Base-by-base conservation (phyloP, 2,797 vertebrate genomes). In the Lutjanus argentimaculatus region DNA sequence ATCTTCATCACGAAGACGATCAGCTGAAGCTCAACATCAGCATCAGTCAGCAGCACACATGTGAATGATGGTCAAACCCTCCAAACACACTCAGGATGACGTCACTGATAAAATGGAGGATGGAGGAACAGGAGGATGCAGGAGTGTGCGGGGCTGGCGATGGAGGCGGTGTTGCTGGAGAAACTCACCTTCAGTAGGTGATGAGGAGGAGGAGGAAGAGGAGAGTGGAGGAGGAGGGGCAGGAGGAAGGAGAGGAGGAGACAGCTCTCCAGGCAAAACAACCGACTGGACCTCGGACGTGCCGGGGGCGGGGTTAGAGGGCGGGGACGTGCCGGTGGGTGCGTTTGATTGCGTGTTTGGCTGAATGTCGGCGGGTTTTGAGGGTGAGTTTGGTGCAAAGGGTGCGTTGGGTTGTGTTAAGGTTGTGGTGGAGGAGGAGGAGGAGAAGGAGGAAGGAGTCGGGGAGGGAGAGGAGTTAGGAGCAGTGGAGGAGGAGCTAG, bases 171-270 rank as follows among this genome's bases (percentile, higher is more conserved):
- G 52, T 14, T 57, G 6, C 0, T 17, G 36, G n/a, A 71, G n/a
- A 67, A 70, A 97, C 97, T 97, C 95, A 98, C 97, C 97, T 96
- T 97, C 96, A 84, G 93, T 89, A 91, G 97, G 97, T 92, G 97
- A 90, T n/a, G 92, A 88, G 48, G 90, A 87, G 52, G 89, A 88
- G 82, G 88, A 95, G 85, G 96, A 96, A 92, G 95, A 85, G 82
- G 84, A 80, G 58, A 86, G 88, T 70, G 88, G 83, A 86, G 89
- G 85, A 81, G 88, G 85, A 89, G 88, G 84, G 12, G 82, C 83
- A 92, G 91, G 95, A 93, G 95, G 96, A 95, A 95, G 95, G 89
- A 95, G 95, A 95, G 96, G 95, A 93, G 96, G 95, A 93, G 95
- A 95, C 94, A 94, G 94, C 90, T 96, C 96, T 93, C 95, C 96